Percentiles rank a stretch among this genome's conserved stretches.
phyloP scores from a whole-genome alignment of 2,797 vertebrate species.

The Neomorphus geoffroyi region DNA sequence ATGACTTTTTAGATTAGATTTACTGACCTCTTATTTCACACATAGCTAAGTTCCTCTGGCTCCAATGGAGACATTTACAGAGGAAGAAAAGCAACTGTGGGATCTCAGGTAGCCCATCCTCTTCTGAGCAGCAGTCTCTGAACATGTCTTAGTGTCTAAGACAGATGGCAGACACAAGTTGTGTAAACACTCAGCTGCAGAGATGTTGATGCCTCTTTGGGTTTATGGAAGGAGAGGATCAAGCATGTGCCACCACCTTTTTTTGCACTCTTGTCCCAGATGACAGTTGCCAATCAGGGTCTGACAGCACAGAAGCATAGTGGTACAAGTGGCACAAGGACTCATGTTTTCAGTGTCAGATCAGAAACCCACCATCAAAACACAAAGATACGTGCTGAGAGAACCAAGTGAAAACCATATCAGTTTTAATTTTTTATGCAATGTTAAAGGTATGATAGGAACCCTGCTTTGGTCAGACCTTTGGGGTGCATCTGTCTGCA shows the following conservation, averaged over 20 bases:
- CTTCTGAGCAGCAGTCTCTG: background rate
- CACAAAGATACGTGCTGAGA: background rate
- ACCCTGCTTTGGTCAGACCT: background rate
- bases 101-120: background rate
- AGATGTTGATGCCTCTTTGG: background rate
- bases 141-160: background rate
- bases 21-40: background rate
- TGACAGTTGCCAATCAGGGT: background rate
- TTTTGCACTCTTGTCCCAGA: background rate
- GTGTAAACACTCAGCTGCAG: background rate
- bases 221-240: background rate
- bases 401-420: rapidly evolving
- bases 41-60: background rate
- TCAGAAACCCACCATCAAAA: background rate
- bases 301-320: background rate
- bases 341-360: background rate
- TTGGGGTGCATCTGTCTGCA: background rate
- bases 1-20: background rate
- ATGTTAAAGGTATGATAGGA: background rate
- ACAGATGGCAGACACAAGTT: background rate
- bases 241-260: background rate
- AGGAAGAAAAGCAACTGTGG: background rate
- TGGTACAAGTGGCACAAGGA: background rate
- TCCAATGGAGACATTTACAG: background rate
- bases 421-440: background rate